Percentiles rank a stretch among this genome's conserved stretches.
These are phyloP conservation scores for Grammomys dolichurus DNA, from an alignment of 2,113 vertebrate genomes.

Conservation along the genomic window DNA sequence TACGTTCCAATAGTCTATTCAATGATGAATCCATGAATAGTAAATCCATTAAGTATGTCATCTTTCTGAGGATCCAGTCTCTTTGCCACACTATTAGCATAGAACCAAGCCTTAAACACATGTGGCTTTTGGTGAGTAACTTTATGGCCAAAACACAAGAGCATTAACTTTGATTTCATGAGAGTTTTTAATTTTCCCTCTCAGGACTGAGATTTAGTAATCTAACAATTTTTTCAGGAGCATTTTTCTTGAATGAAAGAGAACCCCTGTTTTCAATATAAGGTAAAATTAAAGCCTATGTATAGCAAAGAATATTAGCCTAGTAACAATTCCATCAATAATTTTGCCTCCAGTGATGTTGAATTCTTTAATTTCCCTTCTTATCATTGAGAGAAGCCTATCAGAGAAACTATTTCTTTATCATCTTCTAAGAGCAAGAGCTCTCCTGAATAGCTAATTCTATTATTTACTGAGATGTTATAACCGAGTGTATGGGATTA, in stretches of 20 bases:
- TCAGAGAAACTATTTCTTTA: background rate
- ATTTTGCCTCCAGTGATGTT: background rate
- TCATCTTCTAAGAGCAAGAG: background rate
- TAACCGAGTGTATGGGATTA: background rate
- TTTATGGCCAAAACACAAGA: background rate
- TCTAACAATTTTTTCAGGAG: background rate
- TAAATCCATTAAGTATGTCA: background rate
- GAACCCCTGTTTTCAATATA: conserved; percentile 4
- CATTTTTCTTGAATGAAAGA: background rate
- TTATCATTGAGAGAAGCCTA: background rate
- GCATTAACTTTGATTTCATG: conserved; percentile 25
- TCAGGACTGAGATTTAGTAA: conserved; percentile 2
- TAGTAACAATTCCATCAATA: background rate
- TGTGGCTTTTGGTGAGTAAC: background rate
- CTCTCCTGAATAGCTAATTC: background rate
- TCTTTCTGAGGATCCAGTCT: background rate
- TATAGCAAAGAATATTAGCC: background rate
- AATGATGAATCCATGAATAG: background rate
- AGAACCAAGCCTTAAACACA: background rate
- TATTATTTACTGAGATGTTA: background rate
- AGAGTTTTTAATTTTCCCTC: background rate
- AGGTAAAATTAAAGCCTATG: background rate
- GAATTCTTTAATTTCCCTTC: background rate
- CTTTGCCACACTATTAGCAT: background rate
- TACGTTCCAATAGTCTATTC: background rate